Base-by-base conservation (phyloP, 1,140 invertebrate genomes). In the Drosophila albomicans region DNA sequence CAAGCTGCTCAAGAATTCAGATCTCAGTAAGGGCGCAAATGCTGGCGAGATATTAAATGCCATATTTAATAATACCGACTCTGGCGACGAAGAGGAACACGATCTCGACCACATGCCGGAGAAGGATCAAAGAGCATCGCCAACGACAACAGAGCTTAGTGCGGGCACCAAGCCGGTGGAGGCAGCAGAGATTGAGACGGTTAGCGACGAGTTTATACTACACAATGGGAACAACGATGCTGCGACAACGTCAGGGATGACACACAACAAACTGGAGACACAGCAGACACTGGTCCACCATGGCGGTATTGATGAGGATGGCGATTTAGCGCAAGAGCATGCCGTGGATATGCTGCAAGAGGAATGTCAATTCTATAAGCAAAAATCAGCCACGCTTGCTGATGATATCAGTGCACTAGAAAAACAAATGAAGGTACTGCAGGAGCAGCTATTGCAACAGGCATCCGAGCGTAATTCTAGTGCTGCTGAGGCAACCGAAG, bases 1-100 rank as follows among this genome's bases (percentile, higher is more conserved):
- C 46, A 92, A 88, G 13, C 87, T 78, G 88, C 57, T 93, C 4
- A 77, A 91, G 35, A 92, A 93, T 61, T 92, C 92, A 10, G 88
- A 93, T 80, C 79, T 93, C 63, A 91, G 79, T 16, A 82, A 86
- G n/a, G 89, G 79, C 15, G 91, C 81, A 45, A 88, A 78, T 13
- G 86, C 80, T 20, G 48, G 78, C 11, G 85, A 89, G 63, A 78
- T 93, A 16, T 78, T 93, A 15, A 86, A 81, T 56, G 92, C 92
- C 25, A 91, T 93, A 51, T 88, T 88, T 16, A 86, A 90, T 61
- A 74, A 78, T 56, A 59, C 59, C 13, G 82, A 82, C 56, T 86
- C 82, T 11, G 81, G 85, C 20, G 85, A 81, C 28, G 76, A 79
- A 5, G 76, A 82, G 11, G 71, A 82, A 8, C 11, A 54, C 51